These are phyloP conservation scores for Girardinus metallicus DNA, from an alignment of 2,797 vertebrate species.

Conservation along the genomic window DNA sequence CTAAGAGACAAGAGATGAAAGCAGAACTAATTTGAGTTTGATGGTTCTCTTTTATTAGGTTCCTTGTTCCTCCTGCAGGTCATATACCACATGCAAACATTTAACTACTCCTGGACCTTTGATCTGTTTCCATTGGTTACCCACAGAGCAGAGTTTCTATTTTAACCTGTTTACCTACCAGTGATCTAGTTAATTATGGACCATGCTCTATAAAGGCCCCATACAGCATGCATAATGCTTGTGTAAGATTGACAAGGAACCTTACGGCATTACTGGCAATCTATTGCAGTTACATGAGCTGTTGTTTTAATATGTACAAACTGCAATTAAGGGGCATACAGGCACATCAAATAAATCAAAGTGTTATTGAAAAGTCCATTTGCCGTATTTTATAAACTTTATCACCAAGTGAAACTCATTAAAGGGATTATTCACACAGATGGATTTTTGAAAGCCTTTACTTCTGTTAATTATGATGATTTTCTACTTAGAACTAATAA, in stretches of 20 bases:
- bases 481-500: too few species aligned
- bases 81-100: conserved; percentile 15
- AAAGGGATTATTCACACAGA: too few species aligned
- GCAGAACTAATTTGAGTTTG: conserved; percentile 27
- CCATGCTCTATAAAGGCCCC: conserved; percentile 7
- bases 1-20: not conserved
- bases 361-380: too few species aligned
- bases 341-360: too few species aligned
- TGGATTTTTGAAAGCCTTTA: too few species aligned
- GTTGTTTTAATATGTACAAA: not conserved
- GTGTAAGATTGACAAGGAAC: not conserved
- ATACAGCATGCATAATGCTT: not conserved
- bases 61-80: conserved; percentile 4
- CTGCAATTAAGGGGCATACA: not conserved
- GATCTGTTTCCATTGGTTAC: conserved; percentile 12
- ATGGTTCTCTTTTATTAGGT: conserved; percentile 8
- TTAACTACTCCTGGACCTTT: conserved; percentile 32
- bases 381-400: too few species aligned
- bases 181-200: conserved; percentile 26
- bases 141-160: not conserved
- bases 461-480: too few species aligned
- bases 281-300: not conserved
- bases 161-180: conserved; percentile 4
- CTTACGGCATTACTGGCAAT: not conserved
- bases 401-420: too few species aligned